Evolutionary conservation across 2,113 vertebrate genomes (phyloP), one percentile per base, ranked within the genome.

Genomic region (Malaclemys terrapin): DNA sequence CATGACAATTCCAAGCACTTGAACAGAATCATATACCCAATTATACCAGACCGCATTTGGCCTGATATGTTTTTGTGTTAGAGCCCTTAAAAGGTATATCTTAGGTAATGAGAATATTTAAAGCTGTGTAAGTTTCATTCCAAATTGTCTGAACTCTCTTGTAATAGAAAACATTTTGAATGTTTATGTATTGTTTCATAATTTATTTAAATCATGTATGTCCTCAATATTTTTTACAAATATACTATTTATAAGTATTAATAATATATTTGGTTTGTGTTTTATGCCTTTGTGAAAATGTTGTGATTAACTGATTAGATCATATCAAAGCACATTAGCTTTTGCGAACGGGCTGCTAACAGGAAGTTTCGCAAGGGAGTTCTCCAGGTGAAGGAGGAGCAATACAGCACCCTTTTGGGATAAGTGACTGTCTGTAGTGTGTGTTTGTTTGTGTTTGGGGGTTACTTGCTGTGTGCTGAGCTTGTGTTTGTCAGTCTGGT

Each of bases 201-300:
- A 85, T 80, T 94, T 93, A 92, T 85, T 93, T 87, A 81, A 75
- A 79, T 82, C 53, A 69, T 91, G 88, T n/a, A 91, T 93, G 82
- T 94, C 82, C 80, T 89, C 75, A 94, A 93, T 76, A 88, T 93
- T 88, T 93, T 96, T 87, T 53, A 94, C 38, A 94, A 95, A 89
- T 92, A 94, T 93, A 94, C 80, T n/a, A 79, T 95, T 92, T 93
- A 52, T 91, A 93, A 94, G 57, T 94, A 90, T 52, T 69, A 45
- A 78, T 75, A 76, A 53, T 52, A 12, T 11, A 24, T 72, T 86
- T 17, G 16, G 50, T 75, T 6, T 75, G 65, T 22, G 13, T 76
- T 53, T 45, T 86, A 27, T 47, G 4, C 20, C 38, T 29, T 47
- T 78, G 12, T 78, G 45, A 47, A 47, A 78, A 78, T 47, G 22